Evolutionary conservation across 1,140 invertebrate species (phyloP).

Genomic region (Drosophila repleta): DNA sequence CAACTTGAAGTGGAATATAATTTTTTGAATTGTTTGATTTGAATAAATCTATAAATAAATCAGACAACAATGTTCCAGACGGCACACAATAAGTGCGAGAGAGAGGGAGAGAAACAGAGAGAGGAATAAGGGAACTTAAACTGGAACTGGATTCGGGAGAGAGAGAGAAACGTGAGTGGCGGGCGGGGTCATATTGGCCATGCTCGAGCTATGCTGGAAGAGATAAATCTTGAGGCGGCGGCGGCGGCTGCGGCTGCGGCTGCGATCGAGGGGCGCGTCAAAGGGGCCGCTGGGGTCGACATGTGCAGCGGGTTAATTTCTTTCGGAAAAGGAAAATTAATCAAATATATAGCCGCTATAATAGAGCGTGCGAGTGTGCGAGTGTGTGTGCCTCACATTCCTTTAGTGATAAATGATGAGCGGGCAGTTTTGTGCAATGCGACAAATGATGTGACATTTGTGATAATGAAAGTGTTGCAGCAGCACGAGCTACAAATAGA

Average conservation of each 20-base stretch:
- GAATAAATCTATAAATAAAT: conserved; percentile 70
- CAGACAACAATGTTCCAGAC: conserved; percentile 34
- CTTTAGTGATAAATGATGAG: conserved; percentile 81
- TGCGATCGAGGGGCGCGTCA: conserved; percentile 57
- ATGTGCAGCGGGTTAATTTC: conserved; percentile 82
- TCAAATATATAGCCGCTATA: conserved; percentile 70
- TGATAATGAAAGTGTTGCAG: conserved; percentile 80
- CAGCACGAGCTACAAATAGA: conserved; percentile 52
- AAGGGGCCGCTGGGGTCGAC: conserved; percentile 72
- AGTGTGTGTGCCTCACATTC: conserved; percentile 55
- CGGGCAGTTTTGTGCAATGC: conserved; percentile 67
- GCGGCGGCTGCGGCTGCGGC: conserved; percentile 15
- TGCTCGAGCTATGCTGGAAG: conserved; percentile 68
- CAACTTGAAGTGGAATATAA: background rate
- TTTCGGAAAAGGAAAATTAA: conserved; percentile 83
- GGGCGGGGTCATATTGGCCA: conserved; percentile 45
- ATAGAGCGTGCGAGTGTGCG: conserved; percentile 20
- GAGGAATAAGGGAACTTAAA: background rate
- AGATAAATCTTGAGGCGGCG: conserved; percentile 73
- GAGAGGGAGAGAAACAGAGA: background rate
- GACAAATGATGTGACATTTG: conserved; percentile 83
- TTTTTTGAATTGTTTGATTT: conserved; percentile 16
- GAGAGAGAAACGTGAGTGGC: background rate
- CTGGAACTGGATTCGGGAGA: conserved; percentile 2
- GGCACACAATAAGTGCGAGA: conserved; percentile 6